These are phyloP conservation scores for Solenopsis fugax DNA, from an alignment of 1,140 invertebrate species.

Conservation along the genomic window DNA sequence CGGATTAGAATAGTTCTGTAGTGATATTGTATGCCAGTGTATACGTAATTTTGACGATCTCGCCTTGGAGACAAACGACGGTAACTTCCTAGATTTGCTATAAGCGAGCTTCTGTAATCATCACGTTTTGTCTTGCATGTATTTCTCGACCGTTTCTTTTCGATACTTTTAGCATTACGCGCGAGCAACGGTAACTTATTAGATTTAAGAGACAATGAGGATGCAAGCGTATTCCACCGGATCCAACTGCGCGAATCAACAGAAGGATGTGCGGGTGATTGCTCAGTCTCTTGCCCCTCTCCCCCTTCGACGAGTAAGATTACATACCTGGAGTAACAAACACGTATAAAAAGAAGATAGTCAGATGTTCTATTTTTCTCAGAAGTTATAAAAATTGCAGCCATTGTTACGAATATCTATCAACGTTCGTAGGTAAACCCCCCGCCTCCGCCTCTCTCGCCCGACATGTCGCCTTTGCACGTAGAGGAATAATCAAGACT, in stretches of 20 bases:
- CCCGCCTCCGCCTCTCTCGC: background rate
- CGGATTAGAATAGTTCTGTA: slow-evolving; percentile 10
- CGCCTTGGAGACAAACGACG: background rate
- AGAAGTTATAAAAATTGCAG: slow-evolving; percentile 72
- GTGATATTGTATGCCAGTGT: background rate
- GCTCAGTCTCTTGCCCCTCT: slow-evolving; percentile 18
- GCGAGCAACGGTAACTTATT: slow-evolving; percentile 60
- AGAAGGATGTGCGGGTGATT: slow-evolving; percentile 53
- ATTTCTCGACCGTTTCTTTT: slow-evolving; percentile 19
- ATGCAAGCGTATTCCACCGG: slow-evolving; percentile 26
- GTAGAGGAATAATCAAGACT: slow-evolving; percentile 42
- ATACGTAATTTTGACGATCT: background rate
- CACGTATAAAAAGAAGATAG: slow-evolving; percentile 69
- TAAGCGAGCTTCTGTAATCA: slow-evolving; percentile 3
- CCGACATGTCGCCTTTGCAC: slow-evolving; percentile 53
- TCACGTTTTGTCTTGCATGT: background rate
- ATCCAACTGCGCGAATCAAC: slow-evolving; percentile 28
- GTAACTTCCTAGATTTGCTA: background rate
- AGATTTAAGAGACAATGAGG: slow-evolving; percentile 57
- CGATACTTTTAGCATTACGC: slow-evolving; percentile 44
- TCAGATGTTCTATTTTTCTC: slow-evolving; percentile 80
- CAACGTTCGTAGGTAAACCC: slow-evolving; percentile 65
- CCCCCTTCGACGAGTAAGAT: slow-evolving; percentile 66
- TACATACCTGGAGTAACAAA: slow-evolving; percentile 82
- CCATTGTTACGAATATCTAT: slow-evolving; percentile 76